Conservation (phyloP, 2,113 vertebrate genomes). For the Podilymbus podiceps region DNA sequence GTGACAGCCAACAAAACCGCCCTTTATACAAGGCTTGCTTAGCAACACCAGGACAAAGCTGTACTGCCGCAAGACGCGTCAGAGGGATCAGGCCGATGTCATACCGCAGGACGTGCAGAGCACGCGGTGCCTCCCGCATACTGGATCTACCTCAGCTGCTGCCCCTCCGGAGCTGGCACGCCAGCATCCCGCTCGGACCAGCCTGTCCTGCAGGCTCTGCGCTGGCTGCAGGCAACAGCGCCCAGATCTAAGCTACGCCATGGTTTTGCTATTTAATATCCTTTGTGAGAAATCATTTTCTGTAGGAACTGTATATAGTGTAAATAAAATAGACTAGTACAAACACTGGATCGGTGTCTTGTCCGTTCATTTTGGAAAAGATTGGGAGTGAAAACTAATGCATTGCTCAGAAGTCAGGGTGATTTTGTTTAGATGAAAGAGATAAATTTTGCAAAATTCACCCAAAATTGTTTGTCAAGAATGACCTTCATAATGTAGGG, state of each 20-base stretch:
- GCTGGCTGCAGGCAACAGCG: neutral
- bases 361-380: neutral
- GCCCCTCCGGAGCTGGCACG: neutral
- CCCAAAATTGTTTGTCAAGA: neutral
- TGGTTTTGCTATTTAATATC: neutral
- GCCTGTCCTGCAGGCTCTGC: neutral
- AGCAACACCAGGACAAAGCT: neutral
- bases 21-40: neutral
- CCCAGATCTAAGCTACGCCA: neutral
- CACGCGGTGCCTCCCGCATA: neutral
- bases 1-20: neutral
- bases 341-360: neutral
- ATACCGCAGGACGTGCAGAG: neutral
- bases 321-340: slow-evolving; percentile 50
- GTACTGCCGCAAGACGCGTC: neutral
- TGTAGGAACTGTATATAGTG: slow-evolving; percentile 60
- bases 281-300: slow-evolving; percentile 10
- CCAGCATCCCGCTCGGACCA: neutral
- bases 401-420: rapidly evolving
- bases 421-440: neutral
- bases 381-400: neutral
- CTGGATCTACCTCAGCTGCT: slow-evolving; percentile 53
- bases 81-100: neutral
- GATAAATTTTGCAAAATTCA: neutral
- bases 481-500: rapidly evolving